These are phyloP conservation scores for Hapalemur alaotrensis DNA, from an alignment of 2,797 vertebrate genomes.

Conservation along the genomic window DNA sequence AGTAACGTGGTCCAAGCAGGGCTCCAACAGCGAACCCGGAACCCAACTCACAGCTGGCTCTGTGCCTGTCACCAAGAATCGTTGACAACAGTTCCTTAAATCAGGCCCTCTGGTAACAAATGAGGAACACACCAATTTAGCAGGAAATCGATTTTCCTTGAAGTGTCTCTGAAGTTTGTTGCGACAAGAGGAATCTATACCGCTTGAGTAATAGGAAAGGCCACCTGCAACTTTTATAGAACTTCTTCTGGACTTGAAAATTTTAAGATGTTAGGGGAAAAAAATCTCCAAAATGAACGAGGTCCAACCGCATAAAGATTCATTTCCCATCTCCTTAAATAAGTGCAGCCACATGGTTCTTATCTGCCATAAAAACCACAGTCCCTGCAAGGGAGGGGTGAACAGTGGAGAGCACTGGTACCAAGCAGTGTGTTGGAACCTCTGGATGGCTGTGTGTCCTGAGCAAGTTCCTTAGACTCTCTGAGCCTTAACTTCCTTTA, in stretches of 20 bases:
- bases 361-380: slow-evolving; percentile 22
- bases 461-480: background rate
- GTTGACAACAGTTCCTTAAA: background rate
- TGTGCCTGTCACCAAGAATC: slow-evolving; percentile 23
- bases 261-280: background rate
- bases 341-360: slow-evolving; percentile 17
- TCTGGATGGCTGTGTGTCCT: slow-evolving; percentile 18
- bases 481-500: background rate
- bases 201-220: background rate
- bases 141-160: slow-evolving; percentile 18
- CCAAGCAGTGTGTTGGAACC: background rate
- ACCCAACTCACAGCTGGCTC: slow-evolving; percentile 14
- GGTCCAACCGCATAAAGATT: background rate
- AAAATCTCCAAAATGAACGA: background rate
- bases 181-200: slow-evolving; percentile 11
- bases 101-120: slow-evolving; percentile 40
- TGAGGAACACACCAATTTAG: slow-evolving; percentile 8
- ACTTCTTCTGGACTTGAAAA: background rate
- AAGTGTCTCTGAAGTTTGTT: background rate
- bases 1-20: slow-evolving; percentile 7
- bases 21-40: background rate
- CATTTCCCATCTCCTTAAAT: slow-evolving; percentile 41
- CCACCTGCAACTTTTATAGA: slow-evolving; percentile 29
- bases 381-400: background rate
- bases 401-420: background rate